Percentiles rank a stretch among this genome's conserved stretches.
Evolutionary conservation across 1,140 invertebrate genomes (phyloP).

Genomic region (Bombus soroeensis): DNA sequence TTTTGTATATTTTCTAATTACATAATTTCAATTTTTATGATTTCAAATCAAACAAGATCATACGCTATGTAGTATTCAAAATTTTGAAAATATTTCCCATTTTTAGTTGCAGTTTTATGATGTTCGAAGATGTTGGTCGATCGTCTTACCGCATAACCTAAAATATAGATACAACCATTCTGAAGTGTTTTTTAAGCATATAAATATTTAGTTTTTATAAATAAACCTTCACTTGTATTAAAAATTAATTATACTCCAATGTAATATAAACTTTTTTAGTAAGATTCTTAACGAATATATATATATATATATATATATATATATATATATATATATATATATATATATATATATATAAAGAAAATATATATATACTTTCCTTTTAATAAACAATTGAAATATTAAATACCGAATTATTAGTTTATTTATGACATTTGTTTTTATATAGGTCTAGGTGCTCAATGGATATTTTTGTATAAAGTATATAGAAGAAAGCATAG

Average conservation of each 20-base stretch:
- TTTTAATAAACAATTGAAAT: constrained; percentile 1
- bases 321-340: neutral
- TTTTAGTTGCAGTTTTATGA: neutral
- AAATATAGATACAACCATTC: neutral
- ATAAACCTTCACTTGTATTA: no score
- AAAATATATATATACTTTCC: neutral
- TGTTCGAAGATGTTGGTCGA: no score
- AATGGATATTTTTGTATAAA: constrained; percentile 36
- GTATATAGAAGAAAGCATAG: constrained; percentile 12
- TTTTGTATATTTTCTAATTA: neutral
- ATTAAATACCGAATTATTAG: constrained; percentile 9
- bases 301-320: neutral
- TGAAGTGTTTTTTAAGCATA: neutral
- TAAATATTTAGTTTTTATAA: neutral
- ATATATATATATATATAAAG: no score
- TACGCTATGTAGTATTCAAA: neutral
- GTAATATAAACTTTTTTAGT: neutral
- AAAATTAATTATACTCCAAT: neutral
- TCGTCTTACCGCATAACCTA: constrained; percentile 35
- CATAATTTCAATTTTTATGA: neutral
- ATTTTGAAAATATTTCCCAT: neutral
- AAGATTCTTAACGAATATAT: neutral
- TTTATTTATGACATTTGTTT: constrained; percentile 14
- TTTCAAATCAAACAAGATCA: neutral
- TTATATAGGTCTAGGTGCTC: constrained; percentile 3